Percentiles rank a stretch among this genome's conserved stretches.
Conservation (phyloP, 1,140 invertebrate species). For the Pectinophora gossypiella region DNA sequence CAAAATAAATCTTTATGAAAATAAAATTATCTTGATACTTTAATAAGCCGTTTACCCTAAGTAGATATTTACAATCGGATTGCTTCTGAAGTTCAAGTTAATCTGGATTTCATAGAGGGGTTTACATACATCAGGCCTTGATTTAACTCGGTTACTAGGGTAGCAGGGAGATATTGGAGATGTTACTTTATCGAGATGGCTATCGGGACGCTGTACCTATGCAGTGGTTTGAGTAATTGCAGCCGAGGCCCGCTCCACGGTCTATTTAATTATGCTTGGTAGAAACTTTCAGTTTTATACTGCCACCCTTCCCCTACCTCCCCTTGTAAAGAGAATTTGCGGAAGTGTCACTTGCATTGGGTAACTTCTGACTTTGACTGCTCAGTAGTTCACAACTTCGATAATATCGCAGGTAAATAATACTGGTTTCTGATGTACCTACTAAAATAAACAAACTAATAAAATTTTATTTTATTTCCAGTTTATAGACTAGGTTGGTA, state of each 20-base stretch:
- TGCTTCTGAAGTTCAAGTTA: too few species aligned
- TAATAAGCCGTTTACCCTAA: too few species aligned
- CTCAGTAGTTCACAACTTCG: conserved; percentile 12
- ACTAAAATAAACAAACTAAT: too few species aligned
- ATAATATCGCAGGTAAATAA: background rate
- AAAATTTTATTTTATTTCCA: too few species aligned
- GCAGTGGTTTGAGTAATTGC: conserved; percentile 28
- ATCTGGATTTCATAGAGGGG: background rate
- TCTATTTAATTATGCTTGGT: conserved; percentile 32
- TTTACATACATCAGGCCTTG: background rate
- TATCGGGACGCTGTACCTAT: background rate
- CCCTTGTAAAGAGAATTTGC: conserved; percentile 14
- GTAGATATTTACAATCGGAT: too few species aligned
- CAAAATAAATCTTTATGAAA: too few species aligned
- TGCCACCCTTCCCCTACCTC: conserved; percentile 2
- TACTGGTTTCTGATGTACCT: too few species aligned
- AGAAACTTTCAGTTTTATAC: conserved; percentile 33
- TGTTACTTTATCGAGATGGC: too few species aligned
- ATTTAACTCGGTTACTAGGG: background rate
- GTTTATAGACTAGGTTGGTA: too few species aligned
- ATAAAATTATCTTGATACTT: too few species aligned
- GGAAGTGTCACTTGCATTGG: conserved; percentile 10
- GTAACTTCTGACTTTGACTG: conserved; percentile 13
- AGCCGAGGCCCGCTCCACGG: conserved; percentile 23
- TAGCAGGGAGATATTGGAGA: background rate